A percentile compares a stretch with the other conserved stretches of the same genome.
Conservation (phyloP, 2,888 invertebrate species). For the Philonicus albiceps region DNA sequence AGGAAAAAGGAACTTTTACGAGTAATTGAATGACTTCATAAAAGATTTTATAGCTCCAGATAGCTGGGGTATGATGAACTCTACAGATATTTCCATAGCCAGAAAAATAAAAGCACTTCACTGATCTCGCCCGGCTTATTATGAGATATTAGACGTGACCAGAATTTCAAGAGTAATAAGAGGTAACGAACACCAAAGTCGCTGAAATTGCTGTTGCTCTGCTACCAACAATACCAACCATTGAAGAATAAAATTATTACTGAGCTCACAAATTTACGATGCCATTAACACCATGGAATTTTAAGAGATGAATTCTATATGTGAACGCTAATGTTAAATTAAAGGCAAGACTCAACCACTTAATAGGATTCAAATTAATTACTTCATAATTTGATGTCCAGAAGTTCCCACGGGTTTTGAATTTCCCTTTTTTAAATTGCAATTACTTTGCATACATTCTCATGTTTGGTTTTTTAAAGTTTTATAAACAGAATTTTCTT, state of each 20-base stretch:
- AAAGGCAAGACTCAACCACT: not conserved
- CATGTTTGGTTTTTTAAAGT: too few species aligned
- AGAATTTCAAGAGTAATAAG: not conserved
- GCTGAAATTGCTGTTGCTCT: not conserved
- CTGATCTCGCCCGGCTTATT: not conserved
- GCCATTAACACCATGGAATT: not conserved
- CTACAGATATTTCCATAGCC: not conserved
- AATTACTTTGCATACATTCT: too few species aligned
- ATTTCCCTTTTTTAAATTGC: too few species aligned
- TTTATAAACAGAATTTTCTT: too few species aligned
- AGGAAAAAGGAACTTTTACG: constrained; percentile 29
- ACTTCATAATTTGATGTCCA: too few species aligned
- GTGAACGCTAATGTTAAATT: not conserved
- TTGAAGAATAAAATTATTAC: not conserved
- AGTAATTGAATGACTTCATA: constrained; percentile 38
- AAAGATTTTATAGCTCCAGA: constrained; percentile 14
- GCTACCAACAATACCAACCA: not conserved
- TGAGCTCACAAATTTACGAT: not conserved
- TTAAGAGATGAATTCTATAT: not conserved
- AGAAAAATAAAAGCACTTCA: not conserved
- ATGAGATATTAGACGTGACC: not conserved
- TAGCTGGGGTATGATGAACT: constrained; percentile 6
- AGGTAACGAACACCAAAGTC: not conserved
- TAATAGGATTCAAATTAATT: too few species aligned
- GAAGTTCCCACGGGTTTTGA: too few species aligned